Base-by-base conservation (phyloP, 2,113 vertebrate genomes). In the Hypocryptadius cinnamomeus region DNA sequence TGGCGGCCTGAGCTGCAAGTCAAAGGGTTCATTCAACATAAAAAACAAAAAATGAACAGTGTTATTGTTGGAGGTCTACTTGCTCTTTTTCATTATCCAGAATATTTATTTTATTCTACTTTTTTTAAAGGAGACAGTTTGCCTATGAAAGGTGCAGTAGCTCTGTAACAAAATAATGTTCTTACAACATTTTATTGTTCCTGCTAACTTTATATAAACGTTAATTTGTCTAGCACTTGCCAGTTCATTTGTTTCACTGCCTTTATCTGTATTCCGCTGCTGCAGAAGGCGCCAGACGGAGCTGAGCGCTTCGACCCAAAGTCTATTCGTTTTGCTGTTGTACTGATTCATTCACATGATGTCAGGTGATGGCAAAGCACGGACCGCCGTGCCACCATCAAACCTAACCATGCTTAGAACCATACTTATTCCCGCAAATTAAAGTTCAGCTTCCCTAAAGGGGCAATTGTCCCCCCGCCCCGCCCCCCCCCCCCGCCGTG, bases 1-100 rank as follows among this genome's bases (percentile, higher is more conserved):
- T 50, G 98, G 98, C 95, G 98, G 98, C 96, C 98, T 98, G 95
- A 98, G 98, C 98, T 99, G 94, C 44, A 95, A 77, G 85, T 92
- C 92, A 89, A 71, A 80, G 61, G 57, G 51, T 89, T 91, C 64
- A 83, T 90, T 89, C 56, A 74, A 73, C 57, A 94, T 47, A 56
- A 53, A 80, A 93, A 86, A 65, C 59, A 94, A 88, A 88, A 96
- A 90, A 81, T 45, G 59, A 72, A 71, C 40, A 89, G 45, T 15
- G 7, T 93, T 91, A 89, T 56, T 92, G 10, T 89, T 65, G 82
- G 70, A 90, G 19, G 53, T 69, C n/a, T 53, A 42, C 33, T 89
- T 47, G 64, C 39, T 74, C 25, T 60, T 79, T 93, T 57, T 72
- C 54, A 22, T 85, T 61, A 85, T 33, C 37, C 39, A 65, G 89